Conservation (phyloP, 2,113 vertebrate genomes). For the Rhynchomys soricoides region DNA sequence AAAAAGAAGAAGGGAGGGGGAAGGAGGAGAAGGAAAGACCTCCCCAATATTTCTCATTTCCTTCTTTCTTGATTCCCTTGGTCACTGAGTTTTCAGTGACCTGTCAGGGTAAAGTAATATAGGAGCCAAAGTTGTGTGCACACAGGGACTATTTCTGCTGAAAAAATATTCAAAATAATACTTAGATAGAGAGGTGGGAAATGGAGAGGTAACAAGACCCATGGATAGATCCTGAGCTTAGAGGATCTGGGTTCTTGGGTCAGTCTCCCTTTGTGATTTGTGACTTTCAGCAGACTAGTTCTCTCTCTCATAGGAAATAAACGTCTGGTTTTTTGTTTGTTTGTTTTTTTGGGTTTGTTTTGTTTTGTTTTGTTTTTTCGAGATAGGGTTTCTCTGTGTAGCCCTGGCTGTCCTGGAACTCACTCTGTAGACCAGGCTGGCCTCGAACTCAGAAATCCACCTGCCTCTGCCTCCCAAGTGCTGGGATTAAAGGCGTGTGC, state of each 20-base stretch:
- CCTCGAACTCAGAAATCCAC: too few relatives aligned
- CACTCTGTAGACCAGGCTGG: too few relatives aligned
- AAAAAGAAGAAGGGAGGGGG: neutral
- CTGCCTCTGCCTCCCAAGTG: too few relatives aligned
- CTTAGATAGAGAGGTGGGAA: neutral
- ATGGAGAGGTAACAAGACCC: neutral
- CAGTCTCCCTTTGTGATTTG: fast-evolving
- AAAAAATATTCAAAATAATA: neutral
- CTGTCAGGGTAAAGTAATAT: neutral
- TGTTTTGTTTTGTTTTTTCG: too few relatives aligned
- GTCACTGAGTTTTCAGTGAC: neutral
- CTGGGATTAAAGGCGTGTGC: too few relatives aligned
- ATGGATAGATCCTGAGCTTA: neutral
- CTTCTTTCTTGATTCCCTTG: neutral
- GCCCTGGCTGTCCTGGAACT: too few relatives aligned
- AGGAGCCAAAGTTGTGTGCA: neutral
- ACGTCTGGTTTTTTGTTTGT: too few relatives aligned
- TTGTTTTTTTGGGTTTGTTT: too few relatives aligned
- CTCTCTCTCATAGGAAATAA: neutral
- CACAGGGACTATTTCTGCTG: neutral
- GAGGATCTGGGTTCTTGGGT: neutral
- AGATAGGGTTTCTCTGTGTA: too few relatives aligned
- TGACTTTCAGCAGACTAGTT: neutral
- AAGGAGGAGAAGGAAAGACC: neutral
- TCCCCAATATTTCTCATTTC: neutral